Evolutionary conservation across 1,140 invertebrate species (phyloP).

Genomic region (Adelges cooleyi): DNA sequence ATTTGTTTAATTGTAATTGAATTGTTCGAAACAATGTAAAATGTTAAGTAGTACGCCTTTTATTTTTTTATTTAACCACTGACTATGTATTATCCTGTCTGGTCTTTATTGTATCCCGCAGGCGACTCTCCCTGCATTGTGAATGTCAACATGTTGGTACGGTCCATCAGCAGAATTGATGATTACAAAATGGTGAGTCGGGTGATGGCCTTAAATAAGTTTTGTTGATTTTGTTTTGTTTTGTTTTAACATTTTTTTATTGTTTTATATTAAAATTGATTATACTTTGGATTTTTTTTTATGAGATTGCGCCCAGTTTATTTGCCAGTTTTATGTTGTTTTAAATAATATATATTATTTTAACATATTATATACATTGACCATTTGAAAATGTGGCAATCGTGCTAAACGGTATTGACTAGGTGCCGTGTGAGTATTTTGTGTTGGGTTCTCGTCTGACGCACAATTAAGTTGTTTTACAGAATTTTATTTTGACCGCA

Average conservation of each 20-base stretch:
- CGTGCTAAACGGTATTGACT: too few species aligned
- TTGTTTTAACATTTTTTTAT: conserved; percentile 15
- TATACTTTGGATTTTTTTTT: conserved; percentile 25
- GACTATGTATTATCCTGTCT: conserved; percentile 23
- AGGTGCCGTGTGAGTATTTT: too few species aligned
- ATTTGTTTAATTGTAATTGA: conserved; percentile 3
- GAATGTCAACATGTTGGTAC: conserved; percentile 83
- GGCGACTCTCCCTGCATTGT: conserved; percentile 56
- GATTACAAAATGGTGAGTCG: conserved; percentile 97
- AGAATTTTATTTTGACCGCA: too few species aligned
- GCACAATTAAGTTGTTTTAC: too few species aligned
- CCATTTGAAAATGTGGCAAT: conserved; percentile 14
- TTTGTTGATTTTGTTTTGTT: conserved; percentile 13
- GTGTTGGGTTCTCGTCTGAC: too few species aligned
- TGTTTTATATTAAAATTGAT: conserved; percentile 18
- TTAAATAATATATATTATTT: too few species aligned
- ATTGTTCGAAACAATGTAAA: conserved; percentile 14
- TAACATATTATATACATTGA: too few species aligned
- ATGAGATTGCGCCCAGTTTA: conserved; percentile 26
- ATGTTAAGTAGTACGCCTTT: conserved; percentile 5
- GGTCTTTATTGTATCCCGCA: conserved; percentile 36
- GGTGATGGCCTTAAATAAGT: conserved; percentile 29
- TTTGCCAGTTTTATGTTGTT: conserved; percentile 10
- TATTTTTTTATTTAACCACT: not conserved
- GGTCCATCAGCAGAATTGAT: conserved; percentile 96